These are phyloP conservation scores for Scalopus aquaticus DNA, from an alignment of 2,113 vertebrate genomes.

Conservation along the genomic window DNA sequence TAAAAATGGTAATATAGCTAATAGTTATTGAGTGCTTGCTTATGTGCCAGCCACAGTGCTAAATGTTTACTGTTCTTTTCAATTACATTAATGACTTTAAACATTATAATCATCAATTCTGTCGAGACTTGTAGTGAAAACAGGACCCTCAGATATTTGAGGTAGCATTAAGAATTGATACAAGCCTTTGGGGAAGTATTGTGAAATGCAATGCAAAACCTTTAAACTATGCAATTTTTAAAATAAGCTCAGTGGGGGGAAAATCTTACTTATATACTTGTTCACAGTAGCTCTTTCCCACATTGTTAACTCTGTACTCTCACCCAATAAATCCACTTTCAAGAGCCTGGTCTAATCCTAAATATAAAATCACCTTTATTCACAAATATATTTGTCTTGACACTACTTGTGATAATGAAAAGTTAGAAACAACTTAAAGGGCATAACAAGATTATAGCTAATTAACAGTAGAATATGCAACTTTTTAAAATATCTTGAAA, in stretches of 20 bases:
- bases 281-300: not conserved
- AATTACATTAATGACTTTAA: not conserved
- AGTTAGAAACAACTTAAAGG: conserved; percentile 25
- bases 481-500: conserved; percentile 43
- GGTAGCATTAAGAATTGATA: not conserved
- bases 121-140: not conserved
- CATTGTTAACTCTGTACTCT: not conserved
- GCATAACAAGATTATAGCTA: not conserved
- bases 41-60: not conserved
- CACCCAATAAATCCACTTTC: conserved; percentile 1
- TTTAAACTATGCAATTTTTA: not conserved
- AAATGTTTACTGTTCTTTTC: not conserved
- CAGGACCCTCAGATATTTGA: not conserved
- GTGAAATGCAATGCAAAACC: not conserved
- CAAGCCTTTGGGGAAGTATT: not conserved
- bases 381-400: conserved; percentile 15
- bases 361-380: conserved; percentile 23
- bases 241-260: not conserved
- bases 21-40: not conserved
- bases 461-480: not conserved
- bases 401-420: conserved; percentile 39
- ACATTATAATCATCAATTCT: not conserved
- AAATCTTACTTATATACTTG: not conserved
- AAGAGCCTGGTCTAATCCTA: conserved; percentile 25
- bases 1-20: not conserved